Evolutionary conservation across 1,140 invertebrate genomes (phyloP).

Genomic region (Neodiprion pinetum): DNA sequence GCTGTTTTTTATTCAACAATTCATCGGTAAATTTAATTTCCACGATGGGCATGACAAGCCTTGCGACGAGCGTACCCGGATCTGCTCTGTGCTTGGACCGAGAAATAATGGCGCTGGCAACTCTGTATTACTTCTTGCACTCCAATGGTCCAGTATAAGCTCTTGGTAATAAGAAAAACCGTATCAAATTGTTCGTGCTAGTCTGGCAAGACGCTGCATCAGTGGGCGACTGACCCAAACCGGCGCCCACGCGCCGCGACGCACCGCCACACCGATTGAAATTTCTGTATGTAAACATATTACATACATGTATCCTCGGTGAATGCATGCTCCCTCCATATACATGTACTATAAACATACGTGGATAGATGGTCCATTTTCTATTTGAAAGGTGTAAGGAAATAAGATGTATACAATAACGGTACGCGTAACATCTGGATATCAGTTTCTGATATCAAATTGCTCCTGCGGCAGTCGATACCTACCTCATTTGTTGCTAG

Average conservation of each 20-base stretch:
- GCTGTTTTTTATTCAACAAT: too few relatives aligned
- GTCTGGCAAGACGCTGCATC: background rate
- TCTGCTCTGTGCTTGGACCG: too few relatives aligned
- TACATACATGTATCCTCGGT: background rate
- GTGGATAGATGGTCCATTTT: background rate
- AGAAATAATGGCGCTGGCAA: too few relatives aligned
- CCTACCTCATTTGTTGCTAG: background rate
- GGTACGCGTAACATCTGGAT: background rate
- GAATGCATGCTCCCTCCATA: background rate
- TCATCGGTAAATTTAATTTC: too few relatives aligned
- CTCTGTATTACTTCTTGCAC: too few relatives aligned
- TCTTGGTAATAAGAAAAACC: too few relatives aligned
- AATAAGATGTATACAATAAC: background rate
- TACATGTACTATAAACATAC: background rate
- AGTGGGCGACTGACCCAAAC: background rate
- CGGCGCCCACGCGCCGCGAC: background rate
- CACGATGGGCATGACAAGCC: too few relatives aligned
- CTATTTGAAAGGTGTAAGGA: background rate
- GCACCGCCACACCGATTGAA: background rate
- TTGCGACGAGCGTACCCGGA: too few relatives aligned
- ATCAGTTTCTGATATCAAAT: background rate
- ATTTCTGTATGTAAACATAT: background rate
- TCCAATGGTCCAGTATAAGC: too few relatives aligned
- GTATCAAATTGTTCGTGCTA: too few relatives aligned
- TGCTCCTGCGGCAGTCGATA: background rate